Percentiles rank a stretch among this genome's conserved stretches.
Evolutionary conservation across 2,113 vertebrate species (phyloP).

Genomic region (Tautogolabrus adspersus): DNA sequence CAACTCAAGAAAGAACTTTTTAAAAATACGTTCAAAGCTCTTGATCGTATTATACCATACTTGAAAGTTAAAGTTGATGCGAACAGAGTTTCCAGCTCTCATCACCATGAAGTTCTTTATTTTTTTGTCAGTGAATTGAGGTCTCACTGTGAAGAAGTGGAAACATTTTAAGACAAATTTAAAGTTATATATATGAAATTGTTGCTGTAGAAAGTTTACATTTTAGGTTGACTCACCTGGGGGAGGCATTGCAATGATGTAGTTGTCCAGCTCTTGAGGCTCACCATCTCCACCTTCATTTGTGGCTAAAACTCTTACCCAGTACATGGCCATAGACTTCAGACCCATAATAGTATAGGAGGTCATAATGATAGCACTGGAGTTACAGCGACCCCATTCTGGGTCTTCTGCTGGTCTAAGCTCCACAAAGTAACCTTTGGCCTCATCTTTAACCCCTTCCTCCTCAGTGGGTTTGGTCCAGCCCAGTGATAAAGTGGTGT

Average conservation of each 20-base stretch:
- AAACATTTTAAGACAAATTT: not conserved
- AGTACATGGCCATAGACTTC: constrained; percentile 82
- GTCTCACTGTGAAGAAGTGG: constrained; percentile 79
- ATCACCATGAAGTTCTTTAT: constrained; percentile 83
- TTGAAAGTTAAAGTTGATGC: constrained; percentile 86
- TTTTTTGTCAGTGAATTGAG: constrained; percentile 84
- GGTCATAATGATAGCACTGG: constrained; percentile 70
- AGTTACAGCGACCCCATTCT: constrained; percentile 86
- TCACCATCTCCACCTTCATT: constrained; percentile 84
- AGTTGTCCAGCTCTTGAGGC: constrained; percentile 79
- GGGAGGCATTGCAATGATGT: constrained; percentile 75
- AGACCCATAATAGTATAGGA: constrained; percentile 86
- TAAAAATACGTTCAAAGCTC: not conserved
- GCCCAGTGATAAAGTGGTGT: constrained; percentile 84
- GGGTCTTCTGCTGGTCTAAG: constrained; percentile 79
- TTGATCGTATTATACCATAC: constrained; percentile 66
- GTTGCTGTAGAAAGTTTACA: not conserved
- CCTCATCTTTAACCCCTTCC: constrained; percentile 77
- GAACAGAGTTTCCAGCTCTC: constrained; percentile 83
- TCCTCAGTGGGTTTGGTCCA: constrained; percentile 85
- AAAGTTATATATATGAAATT: not conserved
- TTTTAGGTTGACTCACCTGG: constrained; percentile 76
- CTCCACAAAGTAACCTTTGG: constrained; percentile 90
- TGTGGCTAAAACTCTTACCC: constrained; percentile 85
- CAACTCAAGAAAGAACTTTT: not conserved